Conservation (phyloP, 2,888 invertebrate genomes). For the Reticulitermes lucifugus region DNA sequence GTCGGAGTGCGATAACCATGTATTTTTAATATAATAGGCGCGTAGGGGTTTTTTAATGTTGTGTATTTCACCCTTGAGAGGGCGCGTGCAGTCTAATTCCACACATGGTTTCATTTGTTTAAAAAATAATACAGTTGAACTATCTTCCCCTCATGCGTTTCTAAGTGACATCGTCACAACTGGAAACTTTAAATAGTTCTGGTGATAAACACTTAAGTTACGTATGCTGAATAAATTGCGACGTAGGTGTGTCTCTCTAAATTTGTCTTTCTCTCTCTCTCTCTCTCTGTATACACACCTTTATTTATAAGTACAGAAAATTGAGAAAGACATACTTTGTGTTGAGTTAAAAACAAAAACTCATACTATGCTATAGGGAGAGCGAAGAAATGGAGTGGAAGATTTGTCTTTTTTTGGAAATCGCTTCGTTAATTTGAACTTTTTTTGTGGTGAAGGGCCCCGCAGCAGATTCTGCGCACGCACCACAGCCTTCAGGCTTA, state of each 20-base stretch:
- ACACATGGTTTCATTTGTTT: conserved; percentile 11
- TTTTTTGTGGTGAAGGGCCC: too few relatives aligned
- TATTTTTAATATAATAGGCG: neutral
- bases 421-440: too few relatives aligned
- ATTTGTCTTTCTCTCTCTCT: too few relatives aligned
- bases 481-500: too few relatives aligned
- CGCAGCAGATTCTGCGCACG: too few relatives aligned
- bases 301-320: too few relatives aligned
- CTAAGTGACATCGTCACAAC: neutral
- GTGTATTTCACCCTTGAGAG: conserved; percentile 12
- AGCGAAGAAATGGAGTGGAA: too few relatives aligned
- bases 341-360: too few relatives aligned
- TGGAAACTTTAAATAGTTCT: neutral
- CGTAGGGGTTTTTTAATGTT: neutral
- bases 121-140: conserved; percentile 1
- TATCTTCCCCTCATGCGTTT: neutral
- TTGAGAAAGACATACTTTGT: too few relatives aligned
- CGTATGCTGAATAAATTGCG: neutral
- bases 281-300: too few relatives aligned
- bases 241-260: neutral
- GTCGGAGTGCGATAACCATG: neutral
- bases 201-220: neutral
- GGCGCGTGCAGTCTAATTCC: neutral
- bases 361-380: too few relatives aligned
- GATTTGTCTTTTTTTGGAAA: too few relatives aligned